Conservation (phyloP, 1,140 invertebrate species). For the Zophobas atratus region DNA sequence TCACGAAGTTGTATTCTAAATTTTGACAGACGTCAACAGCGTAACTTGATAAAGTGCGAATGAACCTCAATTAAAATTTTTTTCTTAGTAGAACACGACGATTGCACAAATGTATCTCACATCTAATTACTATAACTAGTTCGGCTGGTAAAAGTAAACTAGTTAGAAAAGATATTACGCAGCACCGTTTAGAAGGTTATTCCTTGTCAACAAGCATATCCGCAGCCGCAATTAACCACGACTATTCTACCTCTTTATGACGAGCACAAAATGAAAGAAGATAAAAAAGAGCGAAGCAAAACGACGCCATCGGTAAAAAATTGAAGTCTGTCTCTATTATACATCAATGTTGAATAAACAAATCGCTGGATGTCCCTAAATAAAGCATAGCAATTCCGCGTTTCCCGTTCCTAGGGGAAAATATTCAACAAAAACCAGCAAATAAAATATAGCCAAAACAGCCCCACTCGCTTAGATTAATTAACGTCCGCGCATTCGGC, state of each 20-base stretch:
- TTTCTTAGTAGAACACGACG: too few relatives aligned
- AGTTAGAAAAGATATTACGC: too few relatives aligned
- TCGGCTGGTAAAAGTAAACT: too few relatives aligned
- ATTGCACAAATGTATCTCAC: too few relatives aligned
- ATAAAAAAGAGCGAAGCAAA: constrained; percentile 11
- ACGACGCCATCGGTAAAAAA: constrained; percentile 6
- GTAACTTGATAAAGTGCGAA: too few relatives aligned
- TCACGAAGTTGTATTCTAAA: too few relatives aligned
- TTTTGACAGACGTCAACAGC: too few relatives aligned
- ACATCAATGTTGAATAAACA: constrained; percentile 28
- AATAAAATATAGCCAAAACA: constrained; percentile 38
- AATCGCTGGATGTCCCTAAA: constrained; percentile 22
- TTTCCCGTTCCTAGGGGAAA: constrained; percentile 21
- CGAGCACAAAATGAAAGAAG: constrained; percentile 5
- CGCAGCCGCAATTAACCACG: not conserved
- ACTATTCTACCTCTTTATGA: not conserved
- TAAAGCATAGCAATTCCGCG: constrained; percentile 22
- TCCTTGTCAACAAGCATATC: too few relatives aligned
- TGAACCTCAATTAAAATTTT: too few relatives aligned
- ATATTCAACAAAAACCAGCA: constrained; percentile 31
- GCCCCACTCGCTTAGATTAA: constrained; percentile 36
- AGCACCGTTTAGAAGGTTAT: too few relatives aligned
- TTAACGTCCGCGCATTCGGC: constrained; percentile 31
- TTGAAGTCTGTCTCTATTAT: constrained; percentile 13
- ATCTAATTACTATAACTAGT: too few relatives aligned